phyloP scores from a whole-genome alignment of 2,113 vertebrate genomes.

The Gymnorhina tibicen region DNA sequence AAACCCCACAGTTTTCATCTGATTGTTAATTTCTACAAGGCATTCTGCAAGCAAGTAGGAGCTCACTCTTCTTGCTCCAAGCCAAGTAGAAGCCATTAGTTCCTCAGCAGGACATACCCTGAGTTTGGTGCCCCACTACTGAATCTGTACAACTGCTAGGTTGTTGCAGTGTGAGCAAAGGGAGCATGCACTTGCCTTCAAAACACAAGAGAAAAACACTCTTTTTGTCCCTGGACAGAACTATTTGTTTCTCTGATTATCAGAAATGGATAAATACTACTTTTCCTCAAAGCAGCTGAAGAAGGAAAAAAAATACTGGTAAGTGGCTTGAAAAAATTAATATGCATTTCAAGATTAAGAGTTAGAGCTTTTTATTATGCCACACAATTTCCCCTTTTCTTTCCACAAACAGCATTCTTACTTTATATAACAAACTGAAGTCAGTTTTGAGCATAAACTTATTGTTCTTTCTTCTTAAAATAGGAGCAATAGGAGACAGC shows the following conservation, averaged over 20 bases:
- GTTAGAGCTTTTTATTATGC: neutral
- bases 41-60: neutral
- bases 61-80: neutral
- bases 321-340: neutral
- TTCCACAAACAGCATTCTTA: neutral
- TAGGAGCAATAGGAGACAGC: neutral
- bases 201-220: neutral
- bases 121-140: neutral
- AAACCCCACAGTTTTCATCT: neutral
- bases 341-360: neutral
- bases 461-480: neutral
- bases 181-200: neutral
- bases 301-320: neutral
- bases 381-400: neutral
- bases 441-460: neutral
- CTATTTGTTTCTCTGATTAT: neutral
- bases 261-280: neutral
- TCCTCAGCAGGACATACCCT: neutral
- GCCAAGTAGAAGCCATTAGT: neutral
- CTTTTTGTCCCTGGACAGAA: neutral
- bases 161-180: neutral
- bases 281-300: neutral
- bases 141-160: neutral
- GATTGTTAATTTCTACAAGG: neutral
- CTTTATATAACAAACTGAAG: neutral